Percentiles rank a stretch among this genome's conserved stretches.
Conservation (phyloP, 2,888 invertebrate genomes). For the Steinernema hermaphroditum region DNA sequence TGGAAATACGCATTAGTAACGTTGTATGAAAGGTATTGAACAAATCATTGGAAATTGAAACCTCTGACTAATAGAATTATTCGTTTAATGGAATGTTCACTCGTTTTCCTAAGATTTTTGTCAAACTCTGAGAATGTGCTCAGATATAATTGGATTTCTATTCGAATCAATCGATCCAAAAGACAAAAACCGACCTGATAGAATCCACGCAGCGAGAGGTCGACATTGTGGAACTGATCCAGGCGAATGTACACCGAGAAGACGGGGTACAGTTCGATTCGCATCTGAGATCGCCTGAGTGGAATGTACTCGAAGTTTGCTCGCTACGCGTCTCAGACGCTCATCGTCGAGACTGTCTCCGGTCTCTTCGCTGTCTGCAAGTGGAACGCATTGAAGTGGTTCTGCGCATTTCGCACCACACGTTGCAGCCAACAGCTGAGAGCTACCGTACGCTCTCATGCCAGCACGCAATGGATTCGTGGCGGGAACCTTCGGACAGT, state of each 20-base stretch:
- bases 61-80: no score
- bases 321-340: no score
- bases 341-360: no score
- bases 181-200: constrained; percentile 48
- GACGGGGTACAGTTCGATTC: constrained; percentile 38
- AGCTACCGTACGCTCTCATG: neutral
- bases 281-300: neutral
- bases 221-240: constrained; percentile 54
- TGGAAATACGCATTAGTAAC: no score
- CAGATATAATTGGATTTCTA: no score
- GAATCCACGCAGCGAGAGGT: constrained; percentile 55
- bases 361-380: no score
- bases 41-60: no score
- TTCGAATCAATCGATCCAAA: neutral
- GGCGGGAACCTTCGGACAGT: neutral
- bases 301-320: no score
- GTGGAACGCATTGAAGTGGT: neutral
- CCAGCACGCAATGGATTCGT: neutral
- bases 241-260: constrained; percentile 50
- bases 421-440: neutral
- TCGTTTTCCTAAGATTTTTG: no score
- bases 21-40: no score
- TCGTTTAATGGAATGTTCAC: no score
- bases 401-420: neutral
- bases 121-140: no score